A percentile compares a stretch with the other conserved stretches of the same genome.
Conservation (phyloP, 2,113 vertebrate species). For the Danionella cerebrum region DNA sequence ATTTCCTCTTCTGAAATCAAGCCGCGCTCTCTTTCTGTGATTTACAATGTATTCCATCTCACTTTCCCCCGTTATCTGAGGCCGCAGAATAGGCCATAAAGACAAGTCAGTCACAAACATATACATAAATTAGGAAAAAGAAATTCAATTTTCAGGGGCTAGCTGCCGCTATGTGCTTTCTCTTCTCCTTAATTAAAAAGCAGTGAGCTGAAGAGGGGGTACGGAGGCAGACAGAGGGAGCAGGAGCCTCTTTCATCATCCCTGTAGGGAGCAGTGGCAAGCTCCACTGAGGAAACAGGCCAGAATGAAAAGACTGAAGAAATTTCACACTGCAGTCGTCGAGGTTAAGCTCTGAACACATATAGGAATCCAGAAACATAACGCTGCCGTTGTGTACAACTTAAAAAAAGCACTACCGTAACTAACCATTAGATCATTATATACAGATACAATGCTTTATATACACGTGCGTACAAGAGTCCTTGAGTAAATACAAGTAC, state of each 20-base stretch:
- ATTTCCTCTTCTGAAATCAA: not conserved
- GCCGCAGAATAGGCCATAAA: slow-evolving; percentile 22
- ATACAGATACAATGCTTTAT: no score
- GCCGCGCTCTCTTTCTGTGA: not conserved
- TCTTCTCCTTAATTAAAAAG: slow-evolving; percentile 46
- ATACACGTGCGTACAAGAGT: no score
- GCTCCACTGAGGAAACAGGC: slow-evolving; percentile 22
- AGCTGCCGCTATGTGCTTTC: slow-evolving; percentile 23
- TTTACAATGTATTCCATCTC: not conserved
- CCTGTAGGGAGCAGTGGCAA: slow-evolving; percentile 10
- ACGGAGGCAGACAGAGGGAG: slow-evolving; percentile 7
- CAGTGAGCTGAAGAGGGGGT: slow-evolving; percentile 44
- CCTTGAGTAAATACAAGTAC: no score
- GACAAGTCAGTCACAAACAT: slow-evolving; percentile 29
- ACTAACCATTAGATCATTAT: no score
- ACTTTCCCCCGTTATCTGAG: not conserved
- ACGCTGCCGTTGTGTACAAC: no score
- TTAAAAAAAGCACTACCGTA: no score
- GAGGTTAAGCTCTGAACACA: not conserved
- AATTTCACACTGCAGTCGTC: not conserved
- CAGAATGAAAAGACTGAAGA: slow-evolving; percentile 22
- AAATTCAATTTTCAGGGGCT: slow-evolving; percentile 44
- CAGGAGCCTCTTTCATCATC: slow-evolving; percentile 23
- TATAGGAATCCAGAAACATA: no score
- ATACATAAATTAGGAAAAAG: slow-evolving; percentile 35